Evolutionary conservation across 2,113 vertebrate genomes (phyloP), one percentile per base, ranked within the genome.

Genomic region (Oenanthe melanoleuca): DNA sequence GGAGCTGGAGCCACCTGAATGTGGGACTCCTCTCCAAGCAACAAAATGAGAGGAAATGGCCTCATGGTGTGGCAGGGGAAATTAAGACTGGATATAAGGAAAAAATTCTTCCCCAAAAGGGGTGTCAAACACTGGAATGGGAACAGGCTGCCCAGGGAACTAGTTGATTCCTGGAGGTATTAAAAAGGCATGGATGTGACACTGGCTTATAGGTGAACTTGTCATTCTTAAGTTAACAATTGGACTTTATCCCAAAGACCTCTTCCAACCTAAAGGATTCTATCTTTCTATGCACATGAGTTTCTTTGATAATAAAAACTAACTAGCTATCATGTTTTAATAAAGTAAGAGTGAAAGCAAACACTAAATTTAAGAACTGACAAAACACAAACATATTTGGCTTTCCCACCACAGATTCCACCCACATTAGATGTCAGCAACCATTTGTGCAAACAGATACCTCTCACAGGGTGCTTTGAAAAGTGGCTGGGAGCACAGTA

Each of bases 351-450:
- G 63, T 38, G 69, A 87, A 89, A 89, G 63, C 9, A 72, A 89
- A 65, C 61, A 53, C 21, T 57, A 38, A 81, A 71, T n/a, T 73
- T 77, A 49, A 91, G 38, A 88, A 86, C 73, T 89, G 66, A 87
- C 57, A 75, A 80, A 93, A 56, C 29, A 66, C 52, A 80, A 77
- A 75, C 73, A 87, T 42, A 45, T 88, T 89, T 89, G 78, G 81
- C 59, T 72, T 95, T 85, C 55, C 78, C 45, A 88, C 28, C 80
- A 64, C 80, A 80, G 80, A 66, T 88, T 73, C 88, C 92, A 80
- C 86, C 92, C 89, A 92, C 86, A 23, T 49, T 21, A 84, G 56
- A 92, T 64, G 73, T 81, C 94, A 84, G 80, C 60, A 70, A 44
- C 91, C 21, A 17, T 74, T 93, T 92, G 73, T 75, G 89, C 92